These are phyloP conservation scores for Salticus scenicus DNA, from an alignment of 2,888 invertebrate species.

Conservation along the genomic window DNA sequence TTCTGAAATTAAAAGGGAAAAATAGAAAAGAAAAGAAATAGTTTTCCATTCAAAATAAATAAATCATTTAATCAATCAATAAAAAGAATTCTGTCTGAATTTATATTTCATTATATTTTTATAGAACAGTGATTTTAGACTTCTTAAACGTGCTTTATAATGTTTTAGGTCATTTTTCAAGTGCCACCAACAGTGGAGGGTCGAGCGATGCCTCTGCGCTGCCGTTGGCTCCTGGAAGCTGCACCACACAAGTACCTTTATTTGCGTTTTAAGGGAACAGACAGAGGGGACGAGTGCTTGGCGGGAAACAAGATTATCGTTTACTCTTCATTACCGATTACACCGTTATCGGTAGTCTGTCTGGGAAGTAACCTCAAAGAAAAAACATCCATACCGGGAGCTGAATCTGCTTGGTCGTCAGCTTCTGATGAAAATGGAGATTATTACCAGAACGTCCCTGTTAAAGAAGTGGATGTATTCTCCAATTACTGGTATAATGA, in stretches of 20 bases:
- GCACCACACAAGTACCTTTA: constrained; percentile 72
- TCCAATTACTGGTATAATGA: constrained; percentile 71
- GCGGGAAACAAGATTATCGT: constrained; percentile 79
- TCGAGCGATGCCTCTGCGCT: constrained; percentile 66
- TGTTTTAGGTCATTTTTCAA: constrained; percentile 59
- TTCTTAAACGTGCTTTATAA: no score
- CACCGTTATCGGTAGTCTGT: constrained; percentile 70
- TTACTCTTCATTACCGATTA: constrained; percentile 79
- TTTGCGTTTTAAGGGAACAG: constrained; percentile 71
- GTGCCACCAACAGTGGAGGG: constrained; percentile 58
- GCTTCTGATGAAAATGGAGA: background rate
- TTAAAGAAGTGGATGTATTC: constrained; percentile 70
- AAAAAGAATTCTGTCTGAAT: no score
- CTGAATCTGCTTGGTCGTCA: constrained; percentile 31
- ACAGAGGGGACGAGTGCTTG: constrained; percentile 49
- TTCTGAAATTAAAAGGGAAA: no score
- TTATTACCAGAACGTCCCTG: background rate
- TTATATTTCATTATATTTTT: no score
- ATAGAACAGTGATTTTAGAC: no score
- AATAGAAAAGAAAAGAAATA: no score
- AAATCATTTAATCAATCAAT: no score
- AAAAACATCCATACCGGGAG: constrained; percentile 38
- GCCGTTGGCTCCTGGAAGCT: constrained; percentile 73
- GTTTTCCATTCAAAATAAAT: no score
- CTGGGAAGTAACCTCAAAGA: constrained; percentile 48